Base-by-base conservation (phyloP, 2,113 vertebrate species). In the Scalopus aquaticus region DNA sequence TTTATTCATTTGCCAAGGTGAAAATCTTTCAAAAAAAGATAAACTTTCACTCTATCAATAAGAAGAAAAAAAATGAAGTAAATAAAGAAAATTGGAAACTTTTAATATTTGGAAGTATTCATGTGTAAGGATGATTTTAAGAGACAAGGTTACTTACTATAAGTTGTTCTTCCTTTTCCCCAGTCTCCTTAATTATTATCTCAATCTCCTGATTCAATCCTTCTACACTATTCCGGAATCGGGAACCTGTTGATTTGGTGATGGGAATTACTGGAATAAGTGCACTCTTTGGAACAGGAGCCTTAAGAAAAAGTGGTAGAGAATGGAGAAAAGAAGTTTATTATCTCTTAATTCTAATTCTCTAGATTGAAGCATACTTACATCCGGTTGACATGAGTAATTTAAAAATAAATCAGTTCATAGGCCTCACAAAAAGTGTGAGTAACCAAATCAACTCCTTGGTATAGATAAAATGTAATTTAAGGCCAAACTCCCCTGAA, bases 161-260 rank as follows among this genome's bases (percentile, higher is more conserved):
- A 51, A 99, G 99, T 88, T 99, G 98, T 70, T 99, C 99, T 10
- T 99, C 99, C 95, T 99, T 99, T 94, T 99, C 99, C 5, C 99
- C 99, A 0, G 99, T 99, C 98, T 99, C 99, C 49, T 99, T 99
- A 98, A 99, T 99, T 96, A 99, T 99, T 97, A 99, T 99, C 93
- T 99, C 99, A 56, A 99, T 99, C 98, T 99, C 99, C 96, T 99
- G 99, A 98, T 99, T 99, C 95, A 99, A 97, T 54, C 99, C 99
- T 98, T 99, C 99, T 54, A 99, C 98, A 13, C 99, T 99, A 98
- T 99, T 99, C 80, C 99, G 99, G 98, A 99, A 99, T 74, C 99
- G 98, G 2, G 99, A 99, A 19, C 99, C 99, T 0, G 99, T 99
- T 0, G 99, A 99, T 97, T 99, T 99, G 96, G 99, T 98, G 95